Conservation (phyloP, 2,113 vertebrate species). For the Amphiprion ocellaris region DNA sequence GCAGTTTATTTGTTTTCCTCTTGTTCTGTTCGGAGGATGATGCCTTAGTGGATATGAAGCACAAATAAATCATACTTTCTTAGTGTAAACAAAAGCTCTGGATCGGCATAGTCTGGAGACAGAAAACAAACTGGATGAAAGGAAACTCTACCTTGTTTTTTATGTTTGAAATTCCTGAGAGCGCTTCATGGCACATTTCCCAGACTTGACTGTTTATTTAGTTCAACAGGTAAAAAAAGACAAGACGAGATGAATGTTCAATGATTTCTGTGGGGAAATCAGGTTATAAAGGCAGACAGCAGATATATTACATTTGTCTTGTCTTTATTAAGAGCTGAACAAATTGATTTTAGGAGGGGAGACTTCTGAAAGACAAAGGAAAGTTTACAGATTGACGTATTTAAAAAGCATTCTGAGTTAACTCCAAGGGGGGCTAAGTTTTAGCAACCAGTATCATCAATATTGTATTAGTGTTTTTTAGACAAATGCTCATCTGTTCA, state of each 20-base stretch:
- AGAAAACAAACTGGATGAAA: constrained; percentile 59
- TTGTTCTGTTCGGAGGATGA: constrained; percentile 6
- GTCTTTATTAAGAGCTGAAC: constrained; percentile 32
- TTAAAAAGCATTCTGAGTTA: no score
- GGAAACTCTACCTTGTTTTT: constrained; percentile 45
- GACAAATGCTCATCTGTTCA: no score
- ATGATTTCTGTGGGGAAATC: constrained; percentile 48
- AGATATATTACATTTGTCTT: not conserved
- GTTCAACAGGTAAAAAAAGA: constrained; percentile 46
- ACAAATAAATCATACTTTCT: constrained; percentile 50
- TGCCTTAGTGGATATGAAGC: constrained; percentile 48
- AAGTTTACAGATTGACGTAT: no score
- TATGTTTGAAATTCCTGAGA: constrained; percentile 48
- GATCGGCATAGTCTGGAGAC: constrained; percentile 39
- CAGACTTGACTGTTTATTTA: constrained; percentile 40
- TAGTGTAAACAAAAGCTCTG: constrained; percentile 51
- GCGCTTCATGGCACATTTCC: constrained; percentile 38
- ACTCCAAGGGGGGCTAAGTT: no score
- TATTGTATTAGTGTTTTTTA: no score
- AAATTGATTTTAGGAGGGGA: not conserved
- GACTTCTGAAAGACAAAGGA: no score
- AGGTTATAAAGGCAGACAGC: constrained; percentile 34
- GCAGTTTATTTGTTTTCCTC: constrained; percentile 30
- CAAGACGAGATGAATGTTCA: constrained; percentile 7
- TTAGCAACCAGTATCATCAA: no score